A percentile compares a stretch with the other conserved stretches of the same genome.
Evolutionary conservation across 1,140 invertebrate genomes (phyloP).

Genomic region (Anastatus disparis): DNA sequence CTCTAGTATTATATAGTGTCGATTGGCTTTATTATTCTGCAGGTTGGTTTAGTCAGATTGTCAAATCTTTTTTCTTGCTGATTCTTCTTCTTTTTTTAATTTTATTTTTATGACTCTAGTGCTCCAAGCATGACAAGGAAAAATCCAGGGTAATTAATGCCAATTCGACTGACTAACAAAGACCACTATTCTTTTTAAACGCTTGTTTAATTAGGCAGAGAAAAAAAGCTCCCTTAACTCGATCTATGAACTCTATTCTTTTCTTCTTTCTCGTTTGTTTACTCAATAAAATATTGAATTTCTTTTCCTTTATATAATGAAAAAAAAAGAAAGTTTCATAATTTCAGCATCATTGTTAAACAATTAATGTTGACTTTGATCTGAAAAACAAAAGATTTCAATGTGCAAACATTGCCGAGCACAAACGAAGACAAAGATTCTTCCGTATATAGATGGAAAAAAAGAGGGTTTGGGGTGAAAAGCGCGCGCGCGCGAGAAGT

Average conservation of each 20-base stretch:
- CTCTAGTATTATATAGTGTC: background rate
- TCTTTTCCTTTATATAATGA: background rate
- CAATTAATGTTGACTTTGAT: background rate
- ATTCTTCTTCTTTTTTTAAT: background rate
- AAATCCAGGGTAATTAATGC: conserved; percentile 34
- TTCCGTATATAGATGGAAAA: no score
- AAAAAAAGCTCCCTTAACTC: background rate
- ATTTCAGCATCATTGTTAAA: background rate
- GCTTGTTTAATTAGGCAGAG: conserved; percentile 13
- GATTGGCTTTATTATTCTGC: no score
- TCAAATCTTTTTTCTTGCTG: background rate
- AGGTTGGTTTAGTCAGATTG: no score
- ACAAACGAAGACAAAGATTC: conserved; percentile 42
- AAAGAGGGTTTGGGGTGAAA: no score
- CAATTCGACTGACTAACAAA: conserved; percentile 36
- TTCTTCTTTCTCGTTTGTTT: background rate
- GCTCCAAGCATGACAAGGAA: background rate
- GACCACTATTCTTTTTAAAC: conserved; percentile 29
- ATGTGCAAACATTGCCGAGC: background rate
- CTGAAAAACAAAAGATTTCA: conserved; percentile 7
- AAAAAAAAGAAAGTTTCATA: background rate
- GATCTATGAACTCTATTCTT: background rate
- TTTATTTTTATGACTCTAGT: background rate
- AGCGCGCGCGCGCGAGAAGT: no score
- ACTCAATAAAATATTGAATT: conserved; percentile 2